phyloP scores from a whole-genome alignment of 2,888 invertebrate species.

The Aelia acuminata region DNA sequence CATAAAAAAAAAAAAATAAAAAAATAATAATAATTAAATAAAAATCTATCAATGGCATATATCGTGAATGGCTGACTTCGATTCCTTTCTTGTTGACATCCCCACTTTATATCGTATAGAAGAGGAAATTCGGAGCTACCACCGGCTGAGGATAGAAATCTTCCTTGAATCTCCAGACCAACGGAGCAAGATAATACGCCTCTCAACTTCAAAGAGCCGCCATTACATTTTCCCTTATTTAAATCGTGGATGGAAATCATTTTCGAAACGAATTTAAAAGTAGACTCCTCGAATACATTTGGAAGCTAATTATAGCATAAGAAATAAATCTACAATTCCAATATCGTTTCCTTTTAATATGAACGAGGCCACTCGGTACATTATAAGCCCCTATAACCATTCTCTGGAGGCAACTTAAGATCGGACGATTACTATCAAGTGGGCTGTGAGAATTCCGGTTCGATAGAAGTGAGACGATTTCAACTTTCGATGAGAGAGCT shows the following conservation, averaged over 20 bases:
- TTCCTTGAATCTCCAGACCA: background rate
- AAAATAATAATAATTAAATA: too few relatives aligned
- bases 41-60: too few relatives aligned
- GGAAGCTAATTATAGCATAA: background rate
- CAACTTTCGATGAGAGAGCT: background rate
- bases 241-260: background rate
- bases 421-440: background rate
- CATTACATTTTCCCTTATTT: background rate
- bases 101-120: too few relatives aligned
- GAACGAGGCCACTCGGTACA: background rate
- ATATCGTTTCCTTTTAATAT: background rate
- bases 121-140: background rate
- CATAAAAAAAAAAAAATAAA: too few relatives aligned
- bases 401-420: background rate
- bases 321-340: background rate
- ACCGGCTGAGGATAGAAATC: background rate
- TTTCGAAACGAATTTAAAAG: background rate
- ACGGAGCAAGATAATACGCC: background rate
- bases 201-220: background rate
- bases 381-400: background rate
- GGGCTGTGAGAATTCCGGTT: background rate
- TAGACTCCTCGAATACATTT: background rate
- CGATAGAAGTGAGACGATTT: background rate
- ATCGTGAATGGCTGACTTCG: too few relatives aligned
- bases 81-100: too few relatives aligned